A percentile compares a stretch with the other conserved stretches of the same genome.
These are phyloP conservation scores for Notarius quadriscutis DNA, from an alignment of 2,113 vertebrate species.

Conservation along the genomic window DNA sequence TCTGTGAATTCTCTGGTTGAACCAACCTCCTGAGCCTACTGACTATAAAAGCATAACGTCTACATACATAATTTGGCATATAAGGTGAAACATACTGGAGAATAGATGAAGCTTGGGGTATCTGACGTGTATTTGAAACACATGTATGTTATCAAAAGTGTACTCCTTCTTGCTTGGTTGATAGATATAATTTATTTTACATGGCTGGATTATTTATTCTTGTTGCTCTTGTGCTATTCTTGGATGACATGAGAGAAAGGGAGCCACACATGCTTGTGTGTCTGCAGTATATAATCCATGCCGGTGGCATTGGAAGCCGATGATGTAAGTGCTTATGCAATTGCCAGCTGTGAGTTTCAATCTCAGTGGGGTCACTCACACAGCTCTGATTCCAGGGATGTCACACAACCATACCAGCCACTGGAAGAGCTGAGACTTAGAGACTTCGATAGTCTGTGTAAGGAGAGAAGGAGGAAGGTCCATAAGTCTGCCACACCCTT, in stretches of 20 bases:
- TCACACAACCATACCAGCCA: background rate
- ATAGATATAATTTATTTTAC: background rate
- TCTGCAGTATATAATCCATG: slow-evolving; percentile 8
- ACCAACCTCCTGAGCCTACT: background rate
- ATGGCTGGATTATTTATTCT: background rate
- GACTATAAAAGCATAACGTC: background rate
- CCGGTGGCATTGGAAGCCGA: slow-evolving; percentile 39
- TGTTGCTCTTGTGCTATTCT: background rate
- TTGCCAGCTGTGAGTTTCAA: slow-evolving; percentile 49
- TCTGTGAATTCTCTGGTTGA: background rate
- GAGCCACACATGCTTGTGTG: slow-evolving; percentile 4
- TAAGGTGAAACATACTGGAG: background rate
- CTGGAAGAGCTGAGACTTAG: background rate
- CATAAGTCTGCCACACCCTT: background rate
- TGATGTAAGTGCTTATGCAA: slow-evolving; percentile 72
- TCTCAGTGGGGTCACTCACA: background rate
- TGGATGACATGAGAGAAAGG: background rate
- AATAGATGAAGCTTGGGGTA: background rate
- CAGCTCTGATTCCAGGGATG: background rate
- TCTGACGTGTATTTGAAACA: background rate
- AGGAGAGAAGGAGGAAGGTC: background rate
- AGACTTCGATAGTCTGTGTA: background rate
- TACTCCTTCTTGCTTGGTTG: background rate
- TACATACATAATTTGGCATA: background rate
- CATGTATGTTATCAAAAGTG: background rate